Percentiles rank a stretch among this genome's conserved stretches.
These are phyloP conservation scores for Vulpes lagopus DNA, from an alignment of 2,113 vertebrate species.

Conservation along the genomic window DNA sequence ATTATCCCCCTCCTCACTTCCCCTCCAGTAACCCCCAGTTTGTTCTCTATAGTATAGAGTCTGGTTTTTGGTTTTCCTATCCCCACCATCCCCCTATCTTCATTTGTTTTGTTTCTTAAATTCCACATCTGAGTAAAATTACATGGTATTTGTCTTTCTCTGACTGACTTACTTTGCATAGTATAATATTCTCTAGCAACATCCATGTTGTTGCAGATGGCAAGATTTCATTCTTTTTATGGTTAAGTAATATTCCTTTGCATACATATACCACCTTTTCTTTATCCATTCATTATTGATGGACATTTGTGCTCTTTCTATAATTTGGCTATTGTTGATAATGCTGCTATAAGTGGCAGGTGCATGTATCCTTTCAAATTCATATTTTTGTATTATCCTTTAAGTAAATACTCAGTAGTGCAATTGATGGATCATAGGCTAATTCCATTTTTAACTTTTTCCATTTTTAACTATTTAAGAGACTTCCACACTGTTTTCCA, in stretches of 20 bases:
- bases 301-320: not conserved
- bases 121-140: not conserved
- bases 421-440: not conserved
- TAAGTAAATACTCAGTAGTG: not conserved
- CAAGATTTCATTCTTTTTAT: not conserved
- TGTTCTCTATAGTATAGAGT: not conserved
- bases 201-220: not conserved
- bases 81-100: not conserved
- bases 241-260: not conserved
- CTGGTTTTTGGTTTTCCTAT: not conserved
- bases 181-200: not conserved
- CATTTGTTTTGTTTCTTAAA: not conserved
- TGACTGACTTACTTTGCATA: not conserved
- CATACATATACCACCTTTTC: not conserved
- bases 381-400: not conserved
- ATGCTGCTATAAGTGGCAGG: not conserved
- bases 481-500: not conserved
- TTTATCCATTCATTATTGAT: not conserved
- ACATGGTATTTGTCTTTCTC: not conserved
- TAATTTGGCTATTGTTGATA: not conserved
- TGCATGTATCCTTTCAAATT: not conserved
- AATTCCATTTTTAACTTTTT: not conserved
- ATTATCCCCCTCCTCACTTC: not conserved
- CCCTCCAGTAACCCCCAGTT: not conserved
- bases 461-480: not conserved